Evolutionary conservation across 2,797 vertebrate species (phyloP).

Genomic region (Hephaestus fuliginosus): DNA sequence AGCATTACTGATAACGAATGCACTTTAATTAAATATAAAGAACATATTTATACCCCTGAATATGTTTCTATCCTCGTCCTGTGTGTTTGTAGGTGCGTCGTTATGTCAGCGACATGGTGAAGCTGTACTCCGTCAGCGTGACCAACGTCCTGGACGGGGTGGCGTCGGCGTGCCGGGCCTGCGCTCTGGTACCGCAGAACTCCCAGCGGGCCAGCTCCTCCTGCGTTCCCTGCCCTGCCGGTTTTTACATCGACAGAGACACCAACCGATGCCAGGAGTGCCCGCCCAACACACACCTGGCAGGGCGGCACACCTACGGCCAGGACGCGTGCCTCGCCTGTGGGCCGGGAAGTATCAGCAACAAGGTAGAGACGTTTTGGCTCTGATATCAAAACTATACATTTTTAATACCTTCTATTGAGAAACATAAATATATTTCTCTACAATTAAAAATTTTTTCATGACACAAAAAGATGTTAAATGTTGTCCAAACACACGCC

Average conservation of each 20-base stretch:
- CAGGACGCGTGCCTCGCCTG: constrained; percentile 91
- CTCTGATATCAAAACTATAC: background rate
- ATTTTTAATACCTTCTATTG: background rate
- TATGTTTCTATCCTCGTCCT: background rate
- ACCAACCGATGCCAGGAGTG: constrained; percentile 94
- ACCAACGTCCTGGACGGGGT: constrained; percentile 93
- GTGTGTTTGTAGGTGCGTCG: constrained; percentile 85
- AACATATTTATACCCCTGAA: background rate
- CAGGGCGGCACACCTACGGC: constrained; percentile 92
- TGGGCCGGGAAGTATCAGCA: constrained; percentile 92
- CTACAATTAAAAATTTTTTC: background rate
- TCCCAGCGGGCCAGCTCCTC: constrained; percentile 87
- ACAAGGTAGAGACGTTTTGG: constrained; percentile 81
- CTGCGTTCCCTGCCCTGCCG: constrained; percentile 94
- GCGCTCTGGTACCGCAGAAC: constrained; percentile 89
- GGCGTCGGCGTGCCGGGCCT: constrained; percentile 91
- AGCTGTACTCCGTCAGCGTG: constrained; percentile 94
- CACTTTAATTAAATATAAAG: background rate
- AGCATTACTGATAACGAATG: background rate
- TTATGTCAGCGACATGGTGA: constrained; percentile 91
- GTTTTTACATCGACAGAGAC: constrained; percentile 93
- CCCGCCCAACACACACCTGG: constrained; percentile 90
- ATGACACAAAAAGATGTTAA: background rate
- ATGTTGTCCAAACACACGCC: background rate
- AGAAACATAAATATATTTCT: background rate